Conservation (phyloP, 2,797 vertebrate genomes). For the Apodemus agrarius region DNA sequence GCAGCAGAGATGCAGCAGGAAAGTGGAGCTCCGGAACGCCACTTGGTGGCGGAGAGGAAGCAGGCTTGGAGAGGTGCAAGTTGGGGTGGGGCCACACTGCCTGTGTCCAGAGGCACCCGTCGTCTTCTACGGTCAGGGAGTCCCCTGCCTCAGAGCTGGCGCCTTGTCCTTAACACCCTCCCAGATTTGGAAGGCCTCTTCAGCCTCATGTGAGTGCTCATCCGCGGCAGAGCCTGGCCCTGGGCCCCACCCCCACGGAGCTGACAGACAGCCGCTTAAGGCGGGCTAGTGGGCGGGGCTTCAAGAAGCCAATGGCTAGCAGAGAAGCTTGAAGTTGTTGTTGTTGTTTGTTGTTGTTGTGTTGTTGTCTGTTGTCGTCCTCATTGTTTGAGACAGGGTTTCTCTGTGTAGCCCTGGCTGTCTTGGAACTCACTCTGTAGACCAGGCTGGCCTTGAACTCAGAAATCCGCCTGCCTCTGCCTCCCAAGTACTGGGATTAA, state of each 20-base stretch:
- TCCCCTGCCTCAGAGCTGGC: neutral
- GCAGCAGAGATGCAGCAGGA: neutral
- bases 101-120: neutral
- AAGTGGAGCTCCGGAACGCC: too few relatives aligned
- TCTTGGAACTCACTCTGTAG: too few relatives aligned
- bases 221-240: neutral
- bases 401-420: too few relatives aligned
- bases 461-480: too few relatives aligned
- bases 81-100: neutral
- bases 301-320: too few relatives aligned
- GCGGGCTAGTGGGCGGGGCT: neutral
- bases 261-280: neutral
- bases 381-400: too few relatives aligned
- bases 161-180: slow-evolving; percentile 85
- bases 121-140: neutral
- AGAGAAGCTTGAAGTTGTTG: too few relatives aligned
- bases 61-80: neutral
- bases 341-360: too few relatives aligned
- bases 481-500: too few relatives aligned
- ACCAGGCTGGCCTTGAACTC: too few relatives aligned
- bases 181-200: slow-evolving; percentile 97
- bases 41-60: neutral
- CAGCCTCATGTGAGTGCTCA: slow-evolving; percentile 88
- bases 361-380: too few relatives aligned
- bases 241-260: neutral